Conservation (phyloP, 1,140 invertebrate species). For the Drosophila micromelanica region DNA sequence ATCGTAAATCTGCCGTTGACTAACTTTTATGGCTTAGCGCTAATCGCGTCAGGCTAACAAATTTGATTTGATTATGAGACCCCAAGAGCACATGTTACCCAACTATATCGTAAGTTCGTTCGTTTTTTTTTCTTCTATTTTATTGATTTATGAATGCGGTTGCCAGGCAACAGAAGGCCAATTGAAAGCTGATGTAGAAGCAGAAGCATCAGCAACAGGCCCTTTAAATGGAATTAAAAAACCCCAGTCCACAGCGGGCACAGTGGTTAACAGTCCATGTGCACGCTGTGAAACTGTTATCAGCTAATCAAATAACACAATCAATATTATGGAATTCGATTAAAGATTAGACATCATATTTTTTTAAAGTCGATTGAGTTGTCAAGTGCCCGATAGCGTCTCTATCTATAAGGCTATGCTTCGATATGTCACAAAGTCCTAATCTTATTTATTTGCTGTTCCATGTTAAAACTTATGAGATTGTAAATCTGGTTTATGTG, state of each 20-base stretch:
- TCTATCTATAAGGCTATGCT: slow-evolving; percentile 1
- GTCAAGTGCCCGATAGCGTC: slow-evolving; percentile 1
- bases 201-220: slow-evolving; percentile 12
- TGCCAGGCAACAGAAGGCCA: slow-evolving; percentile 19
- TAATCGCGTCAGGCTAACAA: slow-evolving; percentile 15
- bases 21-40: slow-evolving; percentile 24
- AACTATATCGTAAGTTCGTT: background rate
- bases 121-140: background rate
- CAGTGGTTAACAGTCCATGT: slow-evolving; percentile 20
- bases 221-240: slow-evolving; percentile 17
- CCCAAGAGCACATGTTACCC: background rate
- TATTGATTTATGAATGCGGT: slow-evolving; percentile 45
- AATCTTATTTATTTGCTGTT: background rate
- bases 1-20: slow-evolving; percentile 30
- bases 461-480: no score
- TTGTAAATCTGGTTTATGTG: background rate
- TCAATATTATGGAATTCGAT: background rate
- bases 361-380: background rate
- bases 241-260: background rate
- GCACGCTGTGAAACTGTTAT: background rate
- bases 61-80: slow-evolving; percentile 13
- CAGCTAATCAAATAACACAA: background rate
- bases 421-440: background rate
- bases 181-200: background rate
- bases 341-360: slow-evolving; percentile 4